Conservation (phyloP, 92 coral and sea anemone species). For the Palythoa grandis region DNA sequence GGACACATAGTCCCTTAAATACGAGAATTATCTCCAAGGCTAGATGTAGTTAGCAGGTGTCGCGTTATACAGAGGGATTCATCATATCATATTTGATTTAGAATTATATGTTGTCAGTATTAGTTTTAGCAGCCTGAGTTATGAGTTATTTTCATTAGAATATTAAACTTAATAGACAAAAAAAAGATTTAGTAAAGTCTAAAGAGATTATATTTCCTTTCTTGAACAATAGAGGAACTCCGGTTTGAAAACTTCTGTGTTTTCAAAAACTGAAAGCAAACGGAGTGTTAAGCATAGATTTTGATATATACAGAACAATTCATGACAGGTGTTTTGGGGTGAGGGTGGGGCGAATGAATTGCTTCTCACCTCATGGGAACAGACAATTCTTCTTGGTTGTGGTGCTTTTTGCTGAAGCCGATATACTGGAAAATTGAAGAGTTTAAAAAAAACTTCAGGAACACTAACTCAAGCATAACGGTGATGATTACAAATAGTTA, state of each 20-base stretch:
- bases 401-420: constrained; percentile 95
- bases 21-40: too few relatives aligned
- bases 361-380: constrained; percentile 80
- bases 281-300: background rate
- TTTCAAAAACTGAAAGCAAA: constrained; percentile 11
- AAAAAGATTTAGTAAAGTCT: background rate
- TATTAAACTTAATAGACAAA: background rate
- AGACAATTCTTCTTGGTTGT: constrained; percentile 77
- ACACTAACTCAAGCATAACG: constrained; percentile 4
- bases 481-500: background rate
- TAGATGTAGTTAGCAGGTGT: too few relatives aligned
- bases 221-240: background rate
- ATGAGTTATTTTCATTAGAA: background rate
- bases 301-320: background rate
- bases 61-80: too few relatives aligned
- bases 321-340: constrained; percentile 29
- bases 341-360: constrained; percentile 29
- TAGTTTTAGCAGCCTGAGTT: background rate
- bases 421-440: constrained; percentile 68
- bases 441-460: background rate
- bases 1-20: too few relatives aligned
- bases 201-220: background rate
- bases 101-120: too few relatives aligned
- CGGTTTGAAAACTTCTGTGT: background rate
- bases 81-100: too few relatives aligned